phyloP scores from a whole-genome alignment of 2,797 vertebrate genomes.

The Platyrinchus mystaceus region DNA sequence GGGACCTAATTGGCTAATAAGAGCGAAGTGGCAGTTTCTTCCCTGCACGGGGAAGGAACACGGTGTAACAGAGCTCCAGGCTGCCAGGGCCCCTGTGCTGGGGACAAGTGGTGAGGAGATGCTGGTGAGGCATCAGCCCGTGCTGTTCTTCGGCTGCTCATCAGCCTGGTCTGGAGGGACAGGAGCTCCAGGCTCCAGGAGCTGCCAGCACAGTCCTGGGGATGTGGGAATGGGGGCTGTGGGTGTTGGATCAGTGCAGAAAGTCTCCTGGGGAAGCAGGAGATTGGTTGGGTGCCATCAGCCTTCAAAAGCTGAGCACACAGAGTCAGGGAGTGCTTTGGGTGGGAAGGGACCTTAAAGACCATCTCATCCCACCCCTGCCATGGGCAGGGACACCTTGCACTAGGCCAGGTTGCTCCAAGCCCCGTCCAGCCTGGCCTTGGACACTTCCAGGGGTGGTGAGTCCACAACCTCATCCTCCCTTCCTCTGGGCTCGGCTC shows the following conservation, averaged over 20 bases:
- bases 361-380: not conserved
- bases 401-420: not conserved
- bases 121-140: not conserved
- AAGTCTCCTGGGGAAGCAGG: accelerated
- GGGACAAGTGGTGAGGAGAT: not conserved
- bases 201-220: accelerated
- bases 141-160: not conserved
- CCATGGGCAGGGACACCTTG: not conserved
- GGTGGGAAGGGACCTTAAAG: not conserved
- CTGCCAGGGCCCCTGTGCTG: not conserved
- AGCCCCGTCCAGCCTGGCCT: not conserved
- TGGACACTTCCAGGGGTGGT: not conserved
- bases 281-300: accelerated
- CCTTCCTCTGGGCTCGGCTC: not conserved
- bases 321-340: accelerated
- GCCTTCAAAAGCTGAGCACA: accelerated
- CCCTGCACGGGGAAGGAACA: not conserved
- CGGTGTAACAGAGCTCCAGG: not conserved
- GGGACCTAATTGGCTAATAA: constrained; percentile 12
- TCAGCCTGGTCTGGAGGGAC: not conserved
- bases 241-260: not conserved
- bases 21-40: not conserved
- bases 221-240: accelerated
- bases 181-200: accelerated
- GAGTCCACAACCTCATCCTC: not conserved